A percentile compares a stretch with the other conserved stretches of the same genome.
Evolutionary conservation across 2,888 invertebrate genomes (phyloP).

Genomic region (Drosophila algonquin): DNA sequence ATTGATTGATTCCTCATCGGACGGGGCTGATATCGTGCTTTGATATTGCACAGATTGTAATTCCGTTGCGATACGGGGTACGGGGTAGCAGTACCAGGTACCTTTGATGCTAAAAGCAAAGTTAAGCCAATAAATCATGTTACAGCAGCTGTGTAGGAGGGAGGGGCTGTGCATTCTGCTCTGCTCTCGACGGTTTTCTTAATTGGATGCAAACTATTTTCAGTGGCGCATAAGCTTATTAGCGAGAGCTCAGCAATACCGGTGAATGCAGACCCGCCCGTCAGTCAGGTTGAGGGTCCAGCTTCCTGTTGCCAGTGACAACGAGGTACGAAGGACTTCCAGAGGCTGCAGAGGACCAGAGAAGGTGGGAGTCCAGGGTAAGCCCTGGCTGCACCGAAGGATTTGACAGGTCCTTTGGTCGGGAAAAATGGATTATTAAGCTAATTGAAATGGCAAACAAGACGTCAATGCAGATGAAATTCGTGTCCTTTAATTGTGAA

Average conservation of each 20-base stretch:
- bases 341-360: neutral
- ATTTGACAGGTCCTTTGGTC: neutral
- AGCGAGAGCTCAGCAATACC: slow-evolving; percentile 13
- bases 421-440: neutral
- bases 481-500: neutral
- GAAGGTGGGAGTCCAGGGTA: neutral
- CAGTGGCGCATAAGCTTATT: slow-evolving; percentile 23
- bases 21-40: neutral
- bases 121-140: slow-evolving; percentile 10
- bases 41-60: neutral
- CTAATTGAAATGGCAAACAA: neutral
- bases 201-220: slow-evolving; percentile 25
- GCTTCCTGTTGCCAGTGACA: slow-evolving; percentile 8
- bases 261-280: neutral
- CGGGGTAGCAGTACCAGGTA: too few species aligned
- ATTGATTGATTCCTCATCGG: neutral
- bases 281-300: neutral
- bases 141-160: neutral
- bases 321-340: neutral
- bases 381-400: neutral
- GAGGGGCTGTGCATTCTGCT: neutral
- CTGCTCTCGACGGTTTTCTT: slow-evolving; percentile 7
- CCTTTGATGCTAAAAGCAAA: neutral
- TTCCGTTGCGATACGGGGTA: neutral
- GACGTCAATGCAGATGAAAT: neutral